These are phyloP conservation scores for Pteronotus mesoamericanus DNA, from an alignment of 2,797 vertebrate genomes.

Conservation along the genomic window DNA sequence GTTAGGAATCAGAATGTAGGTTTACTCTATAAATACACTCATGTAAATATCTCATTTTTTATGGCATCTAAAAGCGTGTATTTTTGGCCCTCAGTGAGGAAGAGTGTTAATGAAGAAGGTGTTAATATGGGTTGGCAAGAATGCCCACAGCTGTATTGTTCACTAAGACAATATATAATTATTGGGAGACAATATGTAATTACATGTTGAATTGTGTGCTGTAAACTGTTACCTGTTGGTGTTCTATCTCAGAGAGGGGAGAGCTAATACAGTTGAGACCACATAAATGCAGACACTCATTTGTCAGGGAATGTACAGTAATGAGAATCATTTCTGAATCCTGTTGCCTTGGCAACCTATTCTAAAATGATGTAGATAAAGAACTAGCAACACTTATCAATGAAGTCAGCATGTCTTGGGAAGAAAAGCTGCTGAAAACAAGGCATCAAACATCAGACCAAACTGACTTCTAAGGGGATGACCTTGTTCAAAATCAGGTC, in stretches of 20 bases:
- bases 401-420: conserved; percentile 52
- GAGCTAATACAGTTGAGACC: conserved; percentile 41
- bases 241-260: background rate
- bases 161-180: conserved; percentile 66
- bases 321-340: conserved; percentile 74
- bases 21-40: background rate
- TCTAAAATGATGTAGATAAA: conserved; percentile 75
- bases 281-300: conserved; percentile 63
- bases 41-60: background rate
- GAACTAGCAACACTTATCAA: conserved; percentile 73
- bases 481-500: background rate
- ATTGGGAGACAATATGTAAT: conserved; percentile 67
- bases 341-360: conserved; percentile 71
- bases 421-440: conserved; percentile 54
- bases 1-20: background rate
- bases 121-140: conserved; percentile 42
- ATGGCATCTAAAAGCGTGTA: background rate
- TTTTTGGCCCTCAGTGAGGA: background rate
- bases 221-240: conserved; percentile 28
- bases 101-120: conserved; percentile 19
- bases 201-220: conserved; percentile 46
- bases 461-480: background rate
- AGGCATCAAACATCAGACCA: background rate
- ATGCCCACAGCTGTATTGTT: conserved; percentile 46
- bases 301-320: conserved; percentile 64